Conservation (phyloP, 1,140 invertebrate species). For the Dendrolimus punctatus region DNA sequence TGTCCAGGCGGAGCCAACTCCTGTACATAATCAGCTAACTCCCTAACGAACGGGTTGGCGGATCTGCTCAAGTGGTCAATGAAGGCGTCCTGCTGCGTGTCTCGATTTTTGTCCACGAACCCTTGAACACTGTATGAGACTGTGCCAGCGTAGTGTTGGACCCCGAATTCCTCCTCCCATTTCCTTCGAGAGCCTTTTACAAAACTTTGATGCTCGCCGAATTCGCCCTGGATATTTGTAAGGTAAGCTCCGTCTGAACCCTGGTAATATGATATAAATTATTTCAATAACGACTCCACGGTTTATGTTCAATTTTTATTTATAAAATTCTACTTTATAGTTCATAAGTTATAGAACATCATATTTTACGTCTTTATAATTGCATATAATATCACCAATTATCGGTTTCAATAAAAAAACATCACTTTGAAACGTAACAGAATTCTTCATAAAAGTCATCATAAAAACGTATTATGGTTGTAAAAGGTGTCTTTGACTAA, state of each 20-base stretch:
- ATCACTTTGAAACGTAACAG: too few relatives aligned
- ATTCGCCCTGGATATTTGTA: slow-evolving; percentile 91
- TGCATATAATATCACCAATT: too few relatives aligned
- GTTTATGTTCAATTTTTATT: too few relatives aligned
- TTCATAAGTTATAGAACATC: too few relatives aligned
- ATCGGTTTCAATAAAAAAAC: too few relatives aligned
- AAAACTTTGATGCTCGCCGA: slow-evolving; percentile 88
- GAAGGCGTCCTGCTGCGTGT: slow-evolving; percentile 95
- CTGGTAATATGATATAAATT: slow-evolving; percentile 22
- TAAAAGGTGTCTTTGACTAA: too few relatives aligned
- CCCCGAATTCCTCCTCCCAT: slow-evolving; percentile 94
- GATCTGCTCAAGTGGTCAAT: slow-evolving; percentile 94
- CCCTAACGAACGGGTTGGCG: slow-evolving; percentile 88
- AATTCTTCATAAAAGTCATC: too few relatives aligned
- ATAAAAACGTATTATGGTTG: too few relatives aligned
- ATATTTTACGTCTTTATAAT: too few relatives aligned
- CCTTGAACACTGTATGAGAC: slow-evolving; percentile 94
- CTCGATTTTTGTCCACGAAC: slow-evolving; percentile 98
- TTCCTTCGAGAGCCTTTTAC: slow-evolving; percentile 90
- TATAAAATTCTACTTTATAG: too few relatives aligned
- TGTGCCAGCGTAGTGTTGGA: slow-evolving; percentile 95
- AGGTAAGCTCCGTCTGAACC: slow-evolving; percentile 93
- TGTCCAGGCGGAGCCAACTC: slow-evolving; percentile 53
- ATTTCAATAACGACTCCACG: background rate
- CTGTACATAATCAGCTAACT: slow-evolving; percentile 79